These are phyloP conservation scores for Polypterus bichir DNA, from an alignment of 2,113 vertebrate species.

Conservation along the genomic window DNA sequence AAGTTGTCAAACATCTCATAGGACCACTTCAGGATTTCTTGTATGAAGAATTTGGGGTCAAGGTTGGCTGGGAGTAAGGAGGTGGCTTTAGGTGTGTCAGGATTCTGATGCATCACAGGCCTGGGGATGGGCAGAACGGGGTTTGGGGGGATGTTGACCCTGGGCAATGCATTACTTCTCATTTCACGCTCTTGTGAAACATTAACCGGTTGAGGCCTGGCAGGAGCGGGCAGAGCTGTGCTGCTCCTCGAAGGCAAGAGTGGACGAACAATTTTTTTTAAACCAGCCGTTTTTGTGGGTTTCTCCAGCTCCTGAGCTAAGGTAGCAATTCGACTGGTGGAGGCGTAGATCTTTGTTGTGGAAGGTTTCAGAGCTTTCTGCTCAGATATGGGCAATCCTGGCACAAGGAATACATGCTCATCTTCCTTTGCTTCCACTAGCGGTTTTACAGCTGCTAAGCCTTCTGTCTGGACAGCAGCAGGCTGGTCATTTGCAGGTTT, in stretches of 20 bases:
- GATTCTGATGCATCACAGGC: no score
- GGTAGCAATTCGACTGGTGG: constrained; percentile 49
- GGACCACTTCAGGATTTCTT: constrained; percentile 57
- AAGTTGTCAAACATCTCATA: constrained; percentile 49
- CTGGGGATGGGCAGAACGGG: no score
- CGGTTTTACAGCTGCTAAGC: no score
- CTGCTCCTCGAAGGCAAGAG: neutral
- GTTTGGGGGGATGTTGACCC: no score
- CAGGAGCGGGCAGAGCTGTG: neutral
- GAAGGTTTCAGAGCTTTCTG: constrained; percentile 36
- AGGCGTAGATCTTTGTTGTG: constrained; percentile 59
- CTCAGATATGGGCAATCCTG: constrained; percentile 29
- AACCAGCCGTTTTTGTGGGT: constrained; percentile 11
- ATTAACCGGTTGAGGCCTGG: no score
- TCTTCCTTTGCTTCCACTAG: constrained; percentile 11
- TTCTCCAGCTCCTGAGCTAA: constrained; percentile 53
- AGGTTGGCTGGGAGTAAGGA: constrained; percentile 4
- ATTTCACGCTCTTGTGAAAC: no score
- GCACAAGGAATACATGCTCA: constrained; percentile 47
- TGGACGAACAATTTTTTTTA: constrained; percentile 35
- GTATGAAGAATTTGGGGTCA: constrained; percentile 36
- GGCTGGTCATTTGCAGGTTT: no score
- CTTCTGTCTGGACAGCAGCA: no score
- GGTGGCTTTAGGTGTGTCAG: no score
- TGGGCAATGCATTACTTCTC: no score